phyloP scores from a whole-genome alignment of 92 coral and sea anemone genomes.

The Desmophyllum pertusum region DNA sequence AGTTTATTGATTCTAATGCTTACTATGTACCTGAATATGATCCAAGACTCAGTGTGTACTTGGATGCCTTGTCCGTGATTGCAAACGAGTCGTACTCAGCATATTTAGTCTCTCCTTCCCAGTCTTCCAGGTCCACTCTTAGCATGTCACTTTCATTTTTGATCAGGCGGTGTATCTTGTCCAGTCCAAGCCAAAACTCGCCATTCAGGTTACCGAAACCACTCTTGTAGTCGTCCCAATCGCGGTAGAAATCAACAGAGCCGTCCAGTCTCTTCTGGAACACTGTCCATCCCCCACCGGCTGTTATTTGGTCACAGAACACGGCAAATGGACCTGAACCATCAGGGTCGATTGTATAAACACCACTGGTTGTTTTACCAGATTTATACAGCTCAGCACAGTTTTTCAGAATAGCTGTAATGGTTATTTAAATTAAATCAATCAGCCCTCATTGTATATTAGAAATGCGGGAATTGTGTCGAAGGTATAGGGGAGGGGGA shows the following conservation, averaged over 20 bases:
- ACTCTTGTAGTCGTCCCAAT: conserved; percentile 61
- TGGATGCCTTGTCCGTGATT: too few relatives aligned
- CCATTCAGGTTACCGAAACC: conserved; percentile 50
- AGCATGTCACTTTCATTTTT: too few relatives aligned
- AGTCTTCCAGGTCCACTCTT: too few relatives aligned
- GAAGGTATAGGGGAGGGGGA: too few relatives aligned
- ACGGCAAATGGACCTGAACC: conserved; percentile 67
- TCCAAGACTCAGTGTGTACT: too few relatives aligned
- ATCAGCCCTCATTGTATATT: too few relatives aligned
- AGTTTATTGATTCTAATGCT: too few relatives aligned
- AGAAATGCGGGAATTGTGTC: too few relatives aligned
- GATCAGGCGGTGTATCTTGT: conserved; percentile 36
- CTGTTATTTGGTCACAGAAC: conserved; percentile 80
- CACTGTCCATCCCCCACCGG: conserved; percentile 89
- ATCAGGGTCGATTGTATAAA: conserved; percentile 77
- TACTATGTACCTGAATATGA: too few relatives aligned
- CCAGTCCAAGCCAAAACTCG: conserved; percentile 51
- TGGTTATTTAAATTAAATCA: not conserved
- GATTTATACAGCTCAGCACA: conserved; percentile 55
- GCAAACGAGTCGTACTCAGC: too few relatives aligned
- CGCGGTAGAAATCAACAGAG: conserved; percentile 72
- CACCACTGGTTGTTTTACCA: conserved; percentile 59
- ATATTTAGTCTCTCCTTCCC: too few relatives aligned
- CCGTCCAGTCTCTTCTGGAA: conserved; percentile 77
- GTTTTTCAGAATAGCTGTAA: not conserved